Conservation (phyloP, 2,113 vertebrate species). For the Gambusia holbrooki region DNA sequence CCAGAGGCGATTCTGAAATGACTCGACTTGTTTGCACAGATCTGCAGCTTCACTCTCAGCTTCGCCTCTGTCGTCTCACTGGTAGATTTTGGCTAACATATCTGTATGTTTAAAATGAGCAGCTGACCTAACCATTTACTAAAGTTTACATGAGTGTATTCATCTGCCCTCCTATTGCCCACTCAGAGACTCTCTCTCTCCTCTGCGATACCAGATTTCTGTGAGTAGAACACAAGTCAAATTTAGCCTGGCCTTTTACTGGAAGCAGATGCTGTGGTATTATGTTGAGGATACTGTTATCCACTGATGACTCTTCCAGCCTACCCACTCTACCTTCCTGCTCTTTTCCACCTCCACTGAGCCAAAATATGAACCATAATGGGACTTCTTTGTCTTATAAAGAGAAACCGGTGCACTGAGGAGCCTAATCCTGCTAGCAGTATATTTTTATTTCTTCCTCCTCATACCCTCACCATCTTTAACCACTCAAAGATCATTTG, state of each 20-base stretch:
- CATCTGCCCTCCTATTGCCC: constrained; percentile 48
- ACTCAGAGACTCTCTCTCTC: constrained; percentile 54
- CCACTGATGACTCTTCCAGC: constrained; percentile 66
- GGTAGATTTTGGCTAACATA: constrained; percentile 39
- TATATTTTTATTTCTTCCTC: constrained; percentile 36
- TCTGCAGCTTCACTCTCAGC: constrained; percentile 41
- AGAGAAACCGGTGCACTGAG: constrained; percentile 26
- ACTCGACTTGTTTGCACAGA: constrained; percentile 31
- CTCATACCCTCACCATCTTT: background rate
- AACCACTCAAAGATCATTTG: constrained; percentile 7
- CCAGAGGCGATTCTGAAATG: constrained; percentile 34
- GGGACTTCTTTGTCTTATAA: constrained; percentile 48
- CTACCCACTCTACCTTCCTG: constrained; percentile 64
- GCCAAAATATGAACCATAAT: constrained; percentile 60
- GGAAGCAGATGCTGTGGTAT: constrained; percentile 72
- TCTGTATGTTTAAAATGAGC: constrained; percentile 48
- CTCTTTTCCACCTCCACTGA: constrained; percentile 59
- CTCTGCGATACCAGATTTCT: constrained; percentile 52
- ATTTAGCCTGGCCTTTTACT: constrained; percentile 65
- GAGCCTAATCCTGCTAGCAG: constrained; percentile 39
- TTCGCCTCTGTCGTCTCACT: constrained; percentile 32
- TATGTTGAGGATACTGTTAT: constrained; percentile 67
- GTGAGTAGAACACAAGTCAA: constrained; percentile 58
- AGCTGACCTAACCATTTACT: constrained; percentile 63
- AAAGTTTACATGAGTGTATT: constrained; percentile 43